Base-by-base conservation (phyloP, 2,888 invertebrate genomes). In the Anagyrus pseudococci region DNA sequence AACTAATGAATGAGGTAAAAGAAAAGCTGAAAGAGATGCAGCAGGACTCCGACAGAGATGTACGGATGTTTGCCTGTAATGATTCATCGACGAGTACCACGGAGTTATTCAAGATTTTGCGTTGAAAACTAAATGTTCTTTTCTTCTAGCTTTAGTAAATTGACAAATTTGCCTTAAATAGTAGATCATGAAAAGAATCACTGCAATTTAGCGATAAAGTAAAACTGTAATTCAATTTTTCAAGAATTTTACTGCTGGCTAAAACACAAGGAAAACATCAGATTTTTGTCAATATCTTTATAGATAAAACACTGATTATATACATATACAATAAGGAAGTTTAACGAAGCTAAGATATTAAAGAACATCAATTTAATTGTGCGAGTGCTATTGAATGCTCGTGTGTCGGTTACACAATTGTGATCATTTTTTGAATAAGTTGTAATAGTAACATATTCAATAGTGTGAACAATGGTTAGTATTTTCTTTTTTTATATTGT, bases 1-100 rank as follows among this genome's bases (percentile, higher is more conserved):
- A 72, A 40, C 67, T 72, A 37, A 69, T 70, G 62, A 71, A 72
- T 43, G 68, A 72, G 63, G 75, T 78, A 3, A 68, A 74, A 40
- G 67, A 70, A 54, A 75, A 69, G 48, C 64, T 80, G n/a, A 68
- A 70, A 40, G 62, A 70, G 46, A 71, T 80, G 76, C 72, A 73
- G 26, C 56, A 67, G 22, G 81, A 81, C 62, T 68, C 62, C 7
- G 81, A 81, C 56, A 72, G 77, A 15, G 81, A 81, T 52, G 81
- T 81, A 4, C 71, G 80, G 68, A 64, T 74, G 55, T 66, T 77
- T n/a, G 80, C 80, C 4, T 71, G 47, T 4, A 54, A 54, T 54
- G 44, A 46, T n/a, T 33, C 40, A 44, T n/a, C n/a, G 19, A 53
- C 19, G 20, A 43, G 43, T 33, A 53, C 29, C 48, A 50, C 44